A percentile compares a stretch with the other conserved stretches of the same genome.
Conservation (phyloP, 2,888 invertebrate species). For the Lepidocyrtoides sp. region DNA sequence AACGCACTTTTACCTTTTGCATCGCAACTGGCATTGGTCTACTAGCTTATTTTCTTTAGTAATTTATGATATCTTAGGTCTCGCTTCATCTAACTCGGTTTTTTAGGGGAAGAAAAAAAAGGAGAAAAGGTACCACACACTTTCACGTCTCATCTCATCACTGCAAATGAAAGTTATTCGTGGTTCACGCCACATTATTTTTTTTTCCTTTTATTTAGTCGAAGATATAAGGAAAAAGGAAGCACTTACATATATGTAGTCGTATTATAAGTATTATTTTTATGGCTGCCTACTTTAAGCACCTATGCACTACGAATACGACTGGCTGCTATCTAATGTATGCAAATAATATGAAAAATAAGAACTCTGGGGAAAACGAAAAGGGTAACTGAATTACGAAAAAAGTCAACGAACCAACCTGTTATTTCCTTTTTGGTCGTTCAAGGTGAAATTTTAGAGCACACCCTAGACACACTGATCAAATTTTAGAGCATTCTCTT, state of each 20-base stretch:
- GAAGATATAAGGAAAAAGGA: background rate
- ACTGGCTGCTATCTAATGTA: too few relatives aligned
- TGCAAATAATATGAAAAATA: background rate
- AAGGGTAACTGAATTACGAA: conserved; percentile 39
- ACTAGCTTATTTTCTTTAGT: conserved; percentile 23
- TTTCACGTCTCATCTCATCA: conserved; percentile 73
- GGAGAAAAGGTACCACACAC: conserved; percentile 38
- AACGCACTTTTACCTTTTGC: background rate
- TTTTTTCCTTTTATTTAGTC: background rate
- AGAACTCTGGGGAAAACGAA: background rate
- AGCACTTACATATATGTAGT: too few relatives aligned
- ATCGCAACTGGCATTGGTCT: background rate
- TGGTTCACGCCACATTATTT: conserved; percentile 38
- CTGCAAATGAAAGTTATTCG: conserved; percentile 42
- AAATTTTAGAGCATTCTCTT: too few relatives aligned
- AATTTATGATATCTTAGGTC: conserved; percentile 59
- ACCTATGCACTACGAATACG: background rate
- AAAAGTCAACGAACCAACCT: conserved; percentile 28
- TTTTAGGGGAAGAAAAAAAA: conserved; percentile 15
- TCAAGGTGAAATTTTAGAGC: background rate
- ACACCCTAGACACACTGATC: background rate
- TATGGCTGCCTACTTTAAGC: background rate
- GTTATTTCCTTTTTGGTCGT: conserved; percentile 22
- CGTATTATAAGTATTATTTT: background rate
- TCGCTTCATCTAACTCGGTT: background rate